Percentiles rank a stretch among this genome's conserved stretches.
Evolutionary conservation across 2,888 invertebrate genomes (phyloP).

Genomic region (Cheilosia urbana): DNA sequence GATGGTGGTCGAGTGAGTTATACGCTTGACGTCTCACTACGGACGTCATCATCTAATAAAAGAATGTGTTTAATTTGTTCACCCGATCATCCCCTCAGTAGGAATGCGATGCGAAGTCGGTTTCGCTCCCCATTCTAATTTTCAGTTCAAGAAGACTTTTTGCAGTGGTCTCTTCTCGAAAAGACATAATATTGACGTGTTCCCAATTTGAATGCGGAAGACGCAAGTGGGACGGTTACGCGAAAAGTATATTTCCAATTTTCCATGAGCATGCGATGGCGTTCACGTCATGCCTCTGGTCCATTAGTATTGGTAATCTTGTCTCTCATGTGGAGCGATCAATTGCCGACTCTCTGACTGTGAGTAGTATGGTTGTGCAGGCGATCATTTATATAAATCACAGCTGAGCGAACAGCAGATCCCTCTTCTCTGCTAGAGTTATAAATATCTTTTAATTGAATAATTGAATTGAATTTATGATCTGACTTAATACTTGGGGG

Average conservation of each 20-base stretch:
- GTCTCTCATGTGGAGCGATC: constrained; percentile 18
- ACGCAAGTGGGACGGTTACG: neutral
- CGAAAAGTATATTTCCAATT: constrained; percentile 6
- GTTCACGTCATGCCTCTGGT: neutral
- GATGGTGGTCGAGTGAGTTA: constrained; percentile 16
- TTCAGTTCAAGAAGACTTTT: neutral
- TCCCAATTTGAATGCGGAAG: constrained; percentile 18
- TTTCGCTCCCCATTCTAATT: neutral
- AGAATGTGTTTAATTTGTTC: constrained; percentile 41
- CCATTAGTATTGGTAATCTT: too few species aligned
- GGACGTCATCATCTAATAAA: constrained; percentile 50
- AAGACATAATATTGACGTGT: constrained; percentile 36
- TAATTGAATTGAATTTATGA: constrained; percentile 66
- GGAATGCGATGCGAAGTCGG: neutral
- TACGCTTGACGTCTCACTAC: constrained; percentile 50
- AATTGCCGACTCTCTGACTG: neutral
- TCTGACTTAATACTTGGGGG: constrained; percentile 26
- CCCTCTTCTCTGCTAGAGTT: constrained; percentile 13
- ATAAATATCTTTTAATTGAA: constrained; percentile 65
- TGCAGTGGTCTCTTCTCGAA: constrained; percentile 13
- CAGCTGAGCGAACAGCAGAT: neutral
- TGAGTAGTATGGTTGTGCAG: constrained; percentile 1
- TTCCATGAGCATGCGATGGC: constrained; percentile 15
- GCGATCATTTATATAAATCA: constrained; percentile 36
- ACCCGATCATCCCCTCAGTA: constrained; percentile 20